Evolutionary conservation across 2,113 vertebrate genomes (phyloP).

Genomic region (Etheostoma cragini): DNA sequence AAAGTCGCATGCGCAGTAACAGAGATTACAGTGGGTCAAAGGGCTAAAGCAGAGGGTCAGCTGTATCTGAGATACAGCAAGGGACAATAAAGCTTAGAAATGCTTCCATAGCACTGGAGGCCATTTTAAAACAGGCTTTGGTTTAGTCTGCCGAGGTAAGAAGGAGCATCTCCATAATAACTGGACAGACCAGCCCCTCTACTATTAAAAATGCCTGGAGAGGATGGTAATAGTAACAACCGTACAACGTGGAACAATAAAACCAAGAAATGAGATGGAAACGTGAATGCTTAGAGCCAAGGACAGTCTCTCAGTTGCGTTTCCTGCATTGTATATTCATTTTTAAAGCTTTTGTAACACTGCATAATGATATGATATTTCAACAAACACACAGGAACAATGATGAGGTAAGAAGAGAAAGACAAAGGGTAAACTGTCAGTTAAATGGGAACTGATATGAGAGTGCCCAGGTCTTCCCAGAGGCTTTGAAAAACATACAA

Average conservation of each 20-base stretch:
- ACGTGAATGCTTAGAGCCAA: conserved; percentile 37
- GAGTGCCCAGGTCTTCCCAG: conserved; percentile 50
- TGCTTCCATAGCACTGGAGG: conserved; percentile 63
- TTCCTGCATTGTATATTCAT: conserved; percentile 63
- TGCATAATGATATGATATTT: conserved; percentile 75
- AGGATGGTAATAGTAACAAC: conserved; percentile 28
- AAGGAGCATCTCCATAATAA: conserved; percentile 54
- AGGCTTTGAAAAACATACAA: conserved; percentile 79
- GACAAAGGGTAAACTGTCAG: conserved; percentile 58
- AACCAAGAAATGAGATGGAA: conserved; percentile 44
- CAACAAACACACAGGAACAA: conserved; percentile 50
- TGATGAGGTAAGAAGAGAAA: conserved; percentile 71
- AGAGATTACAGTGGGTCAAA: conserved; percentile 43
- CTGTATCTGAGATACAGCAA: conserved; percentile 61
- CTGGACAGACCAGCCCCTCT: conserved; percentile 67
- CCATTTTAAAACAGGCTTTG: conserved; percentile 82
- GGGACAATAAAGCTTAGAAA: conserved; percentile 74
- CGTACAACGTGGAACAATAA: conserved; percentile 7
- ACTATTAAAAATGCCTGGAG: conserved; percentile 42
- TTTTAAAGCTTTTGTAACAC: conserved; percentile 84
- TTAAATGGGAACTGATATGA: conserved; percentile 66
- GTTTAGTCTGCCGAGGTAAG: conserved; percentile 74
- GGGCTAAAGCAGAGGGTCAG: conserved; percentile 44
- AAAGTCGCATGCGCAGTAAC: conserved; percentile 31
- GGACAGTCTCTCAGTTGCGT: conserved; percentile 33